A percentile compares a stretch with the other conserved stretches of the same genome.
Conservation (phyloP, 2,797 vertebrate species). For the Staurois parvus region DNA sequence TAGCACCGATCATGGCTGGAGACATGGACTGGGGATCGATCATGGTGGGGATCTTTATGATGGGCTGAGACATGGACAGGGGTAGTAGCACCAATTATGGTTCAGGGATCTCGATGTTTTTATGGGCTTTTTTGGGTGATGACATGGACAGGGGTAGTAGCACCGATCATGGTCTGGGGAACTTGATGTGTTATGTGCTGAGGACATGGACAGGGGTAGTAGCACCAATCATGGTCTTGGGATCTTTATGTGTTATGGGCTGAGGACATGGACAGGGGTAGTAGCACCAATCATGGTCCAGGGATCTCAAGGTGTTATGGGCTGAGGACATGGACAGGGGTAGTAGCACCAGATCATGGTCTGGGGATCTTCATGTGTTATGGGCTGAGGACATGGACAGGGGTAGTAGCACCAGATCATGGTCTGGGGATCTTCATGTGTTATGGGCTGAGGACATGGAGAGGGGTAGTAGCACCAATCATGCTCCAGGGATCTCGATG, state of each 20-base stretch:
- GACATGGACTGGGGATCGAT: too few species aligned
- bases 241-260: too few species aligned
- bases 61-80: slow-evolving; percentile 64
- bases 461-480: neutral
- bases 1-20: too few species aligned
- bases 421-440: slow-evolving; percentile 80
- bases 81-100: slow-evolving; percentile 79
- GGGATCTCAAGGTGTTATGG: too few species aligned
- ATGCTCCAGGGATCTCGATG: too few species aligned
- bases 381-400: slow-evolving; percentile 61
- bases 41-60: too few species aligned
- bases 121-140: slow-evolving; percentile 50
- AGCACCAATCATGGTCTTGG: too few species aligned
- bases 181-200: too few species aligned
- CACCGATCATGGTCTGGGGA: too few species aligned
- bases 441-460: slow-evolving; percentile 62
- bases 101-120: slow-evolving; percentile 81
- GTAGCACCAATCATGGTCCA: slow-evolving; percentile 73
- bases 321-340: neutral
- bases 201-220: too few species aligned
- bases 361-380: too few species aligned
- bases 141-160: neutral
- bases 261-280: slow-evolving; percentile 69
- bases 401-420: slow-evolving; percentile 79
- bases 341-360: too few species aligned